phyloP scores from a whole-genome alignment of 2,888 invertebrate species.

The Pollenia labialis region DNA sequence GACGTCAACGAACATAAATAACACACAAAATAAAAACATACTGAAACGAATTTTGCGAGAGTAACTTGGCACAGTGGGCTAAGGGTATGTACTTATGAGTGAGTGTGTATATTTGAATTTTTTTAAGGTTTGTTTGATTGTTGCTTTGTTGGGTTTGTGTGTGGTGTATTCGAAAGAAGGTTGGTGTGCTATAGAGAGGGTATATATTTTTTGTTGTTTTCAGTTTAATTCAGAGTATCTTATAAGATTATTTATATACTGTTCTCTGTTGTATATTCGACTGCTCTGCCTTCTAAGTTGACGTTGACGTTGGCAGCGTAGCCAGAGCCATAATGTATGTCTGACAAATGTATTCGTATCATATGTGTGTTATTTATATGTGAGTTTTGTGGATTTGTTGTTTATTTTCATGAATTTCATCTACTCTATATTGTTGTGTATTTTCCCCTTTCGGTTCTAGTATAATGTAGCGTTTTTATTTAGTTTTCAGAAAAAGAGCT shows the following conservation, averaged over 20 bases:
- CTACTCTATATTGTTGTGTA: constrained; percentile 46
- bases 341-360: constrained; percentile 44
- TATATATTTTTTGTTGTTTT: constrained; percentile 46
- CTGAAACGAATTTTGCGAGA: constrained; percentile 49
- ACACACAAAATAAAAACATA: constrained; percentile 49
- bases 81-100: neutral
- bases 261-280: constrained; percentile 59
- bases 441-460: constrained; percentile 53
- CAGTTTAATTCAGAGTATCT: constrained; percentile 77
- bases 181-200: constrained; percentile 25
- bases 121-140: constrained; percentile 21
- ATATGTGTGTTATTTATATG: constrained; percentile 71
- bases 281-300: constrained; percentile 28
- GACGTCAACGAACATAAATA: constrained; percentile 69
- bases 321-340: constrained; percentile 49
- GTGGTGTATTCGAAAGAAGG: constrained; percentile 41
- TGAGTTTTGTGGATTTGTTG: constrained; percentile 61
- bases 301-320: constrained; percentile 35
- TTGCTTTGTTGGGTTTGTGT: constrained; percentile 54
- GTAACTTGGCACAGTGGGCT: constrained; percentile 66
- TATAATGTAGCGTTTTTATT: constrained; percentile 42
- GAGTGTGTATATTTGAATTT: constrained; percentile 20
- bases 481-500: constrained; percentile 58
- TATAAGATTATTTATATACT: constrained; percentile 83
- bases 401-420: constrained; percentile 51